Evolutionary conservation across 2,797 vertebrate genomes (phyloP).

Genomic region (Acanthopagrus latus): DNA sequence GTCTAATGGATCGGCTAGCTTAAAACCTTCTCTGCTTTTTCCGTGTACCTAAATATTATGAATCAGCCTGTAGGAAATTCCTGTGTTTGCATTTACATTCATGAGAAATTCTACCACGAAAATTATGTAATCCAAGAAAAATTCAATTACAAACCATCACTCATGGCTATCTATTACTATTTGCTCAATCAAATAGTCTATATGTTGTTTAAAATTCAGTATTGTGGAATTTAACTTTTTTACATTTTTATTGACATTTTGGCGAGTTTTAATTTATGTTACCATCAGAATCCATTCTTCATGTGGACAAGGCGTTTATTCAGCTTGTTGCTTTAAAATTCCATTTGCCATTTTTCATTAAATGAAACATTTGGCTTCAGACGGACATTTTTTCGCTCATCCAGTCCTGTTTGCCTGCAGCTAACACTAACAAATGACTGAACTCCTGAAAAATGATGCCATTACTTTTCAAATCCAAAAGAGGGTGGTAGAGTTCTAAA

Average conservation of each 20-base stretch:
- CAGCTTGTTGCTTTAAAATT: neutral
- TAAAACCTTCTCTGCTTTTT: neutral
- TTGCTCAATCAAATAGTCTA: neutral
- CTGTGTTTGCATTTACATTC: neutral
- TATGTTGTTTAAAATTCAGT: neutral
- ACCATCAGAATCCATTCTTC: neutral
- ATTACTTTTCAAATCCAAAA: slow-evolving; percentile 31
- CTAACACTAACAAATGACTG: neutral
- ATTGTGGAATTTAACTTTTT: neutral
- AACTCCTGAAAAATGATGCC: neutral
- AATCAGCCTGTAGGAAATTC: neutral
- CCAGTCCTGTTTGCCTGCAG: neutral
- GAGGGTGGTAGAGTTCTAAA: slow-evolving; percentile 35
- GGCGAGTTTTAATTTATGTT: neutral
- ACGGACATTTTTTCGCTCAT: neutral
- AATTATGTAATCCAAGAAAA: neutral
- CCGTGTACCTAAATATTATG: neutral
- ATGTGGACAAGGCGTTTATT: neutral
- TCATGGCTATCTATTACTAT: neutral
- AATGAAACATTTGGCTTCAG: neutral
- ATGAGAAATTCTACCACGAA: neutral
- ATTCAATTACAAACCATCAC: neutral
- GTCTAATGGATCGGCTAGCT: neutral
- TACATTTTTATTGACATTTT: neutral
- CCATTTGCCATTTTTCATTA: neutral